These are phyloP conservation scores for Galbula dea DNA, from an alignment of 2,113 vertebrate species.

Conservation along the genomic window DNA sequence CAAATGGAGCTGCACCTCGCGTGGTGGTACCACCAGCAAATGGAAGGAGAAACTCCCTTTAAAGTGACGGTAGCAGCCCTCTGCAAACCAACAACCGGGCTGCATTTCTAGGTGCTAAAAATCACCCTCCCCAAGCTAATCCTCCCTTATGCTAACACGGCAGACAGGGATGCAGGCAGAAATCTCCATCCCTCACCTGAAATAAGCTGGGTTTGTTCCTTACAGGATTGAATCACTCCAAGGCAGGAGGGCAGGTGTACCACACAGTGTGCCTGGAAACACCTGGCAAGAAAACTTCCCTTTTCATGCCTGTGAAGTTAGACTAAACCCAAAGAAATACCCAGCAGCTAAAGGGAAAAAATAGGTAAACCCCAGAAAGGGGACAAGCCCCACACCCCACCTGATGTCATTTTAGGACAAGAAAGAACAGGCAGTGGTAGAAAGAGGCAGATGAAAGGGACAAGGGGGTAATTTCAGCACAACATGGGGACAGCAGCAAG, in stretches of 20 bases:
- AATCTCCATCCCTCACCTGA: neutral
- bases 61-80: slow-evolving; percentile 30
- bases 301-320: neutral
- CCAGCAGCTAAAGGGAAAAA: neutral
- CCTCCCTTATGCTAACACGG: neutral
- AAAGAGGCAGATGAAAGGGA: neutral
- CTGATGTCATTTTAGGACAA: neutral
- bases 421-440: neutral
- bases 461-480: neutral
- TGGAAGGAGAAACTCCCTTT: slow-evolving; percentile 58
- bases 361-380: neutral
- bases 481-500: neutral
- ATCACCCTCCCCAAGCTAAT: neutral
- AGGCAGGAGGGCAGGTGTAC: neutral
- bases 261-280: accelerated
- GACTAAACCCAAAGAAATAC: neutral
- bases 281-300: neutral
- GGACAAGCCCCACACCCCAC: accelerated
- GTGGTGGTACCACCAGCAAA: slow-evolving; percentile 28
- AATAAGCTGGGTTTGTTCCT: neutral
- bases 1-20: slow-evolving; percentile 58
- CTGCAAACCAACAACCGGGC: neutral
- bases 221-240: neutral
- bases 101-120: neutral
- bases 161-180: neutral